Base-by-base conservation (phyloP, 2,797 vertebrate genomes). In the Oreortyx pictus region DNA sequence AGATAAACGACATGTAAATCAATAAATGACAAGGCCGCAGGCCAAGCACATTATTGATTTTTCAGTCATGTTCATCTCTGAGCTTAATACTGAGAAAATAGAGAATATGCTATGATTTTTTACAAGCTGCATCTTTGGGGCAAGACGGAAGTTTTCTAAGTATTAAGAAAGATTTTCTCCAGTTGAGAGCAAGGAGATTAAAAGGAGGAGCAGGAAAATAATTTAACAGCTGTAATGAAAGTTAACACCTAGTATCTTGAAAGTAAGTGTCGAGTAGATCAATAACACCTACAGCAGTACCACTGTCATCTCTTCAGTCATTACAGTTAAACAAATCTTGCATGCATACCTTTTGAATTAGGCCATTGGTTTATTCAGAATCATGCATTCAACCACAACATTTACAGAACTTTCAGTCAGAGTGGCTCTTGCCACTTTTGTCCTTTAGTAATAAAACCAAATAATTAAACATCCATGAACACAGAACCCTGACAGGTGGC, bases 1-100 rank as follows among this genome's bases (percentile, higher is more conserved):
- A 96, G 92, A 96, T 84, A 96, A 97, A 97, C 3, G 82, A 96
- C 94, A 95, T 92, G 92, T 95, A 96, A 97, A 97, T 98, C 97
- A 91, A 97, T 97, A 96, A 76, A 56, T 76, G 90, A 96, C 33
- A 11, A 97, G 88, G 92, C 90, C 96, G 92, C 89, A 94, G 90
- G 94, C 90, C 67, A 79, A 93, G 90, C 59, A 80, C 13, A 5
- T 31, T 82, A 98, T 96, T 84, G 97, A 97, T 97, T 97, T 97
- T 97, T 86, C 95, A 92, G 91, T 91, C 97, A 91, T 71, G 70
- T 93, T 97, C 93, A 90, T 96, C 83, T 95, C 75, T 70, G 39
- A 94, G 93, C 89, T 92, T 96, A 96, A 90, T 84, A 50, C 49
- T 96, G 52, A 95, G 82, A 96, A 97, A 96, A 95, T 89, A 92